phyloP scores from a whole-genome alignment of 1,140 invertebrate species.

The Magallana angulata region DNA sequence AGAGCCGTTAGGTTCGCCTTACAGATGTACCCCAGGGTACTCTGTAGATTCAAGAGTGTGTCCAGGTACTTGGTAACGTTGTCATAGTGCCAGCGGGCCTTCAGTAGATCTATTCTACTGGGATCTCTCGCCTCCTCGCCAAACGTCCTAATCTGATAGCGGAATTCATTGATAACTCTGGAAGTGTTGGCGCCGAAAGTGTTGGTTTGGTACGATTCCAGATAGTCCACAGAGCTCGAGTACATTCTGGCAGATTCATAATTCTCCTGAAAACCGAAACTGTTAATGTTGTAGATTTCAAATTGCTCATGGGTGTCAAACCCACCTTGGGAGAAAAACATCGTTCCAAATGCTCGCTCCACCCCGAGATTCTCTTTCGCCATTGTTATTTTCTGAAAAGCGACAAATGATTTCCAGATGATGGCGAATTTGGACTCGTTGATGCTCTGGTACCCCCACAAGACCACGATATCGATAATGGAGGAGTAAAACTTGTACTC shows the following conservation, averaged over 20 bases:
- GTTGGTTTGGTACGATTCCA: constrained; percentile 42
- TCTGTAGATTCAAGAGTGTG: constrained; percentile 69
- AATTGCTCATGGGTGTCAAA: constrained; percentile 66
- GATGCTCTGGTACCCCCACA: constrained; percentile 68
- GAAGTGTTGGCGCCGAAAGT: constrained; percentile 49
- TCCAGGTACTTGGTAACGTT: constrained; percentile 74
- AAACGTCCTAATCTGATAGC: constrained; percentile 57
- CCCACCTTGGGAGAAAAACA: constrained; percentile 67
- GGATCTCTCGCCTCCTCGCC: constrained; percentile 49
- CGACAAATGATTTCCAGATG: constrained; percentile 71
- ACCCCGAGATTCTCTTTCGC: constrained; percentile 70
- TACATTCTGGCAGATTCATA: constrained; percentile 59
- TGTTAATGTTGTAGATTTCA: constrained; percentile 65
- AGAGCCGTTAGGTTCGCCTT: constrained; percentile 33
- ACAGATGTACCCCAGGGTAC: constrained; percentile 64
- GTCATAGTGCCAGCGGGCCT: constrained; percentile 65
- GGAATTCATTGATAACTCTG: constrained; percentile 45
- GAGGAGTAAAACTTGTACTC: constrained; percentile 53
- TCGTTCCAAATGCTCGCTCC: constrained; percentile 67
- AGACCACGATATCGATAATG: constrained; percentile 57
- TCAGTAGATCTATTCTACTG: background rate
- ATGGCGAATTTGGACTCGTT: constrained; percentile 63
- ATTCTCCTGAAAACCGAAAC: constrained; percentile 55
- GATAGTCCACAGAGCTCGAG: constrained; percentile 51
- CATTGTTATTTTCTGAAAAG: constrained; percentile 69